Evolutionary conservation across 2,888 invertebrate genomes (phyloP).

Genomic region (Microplitis manilae): DNA sequence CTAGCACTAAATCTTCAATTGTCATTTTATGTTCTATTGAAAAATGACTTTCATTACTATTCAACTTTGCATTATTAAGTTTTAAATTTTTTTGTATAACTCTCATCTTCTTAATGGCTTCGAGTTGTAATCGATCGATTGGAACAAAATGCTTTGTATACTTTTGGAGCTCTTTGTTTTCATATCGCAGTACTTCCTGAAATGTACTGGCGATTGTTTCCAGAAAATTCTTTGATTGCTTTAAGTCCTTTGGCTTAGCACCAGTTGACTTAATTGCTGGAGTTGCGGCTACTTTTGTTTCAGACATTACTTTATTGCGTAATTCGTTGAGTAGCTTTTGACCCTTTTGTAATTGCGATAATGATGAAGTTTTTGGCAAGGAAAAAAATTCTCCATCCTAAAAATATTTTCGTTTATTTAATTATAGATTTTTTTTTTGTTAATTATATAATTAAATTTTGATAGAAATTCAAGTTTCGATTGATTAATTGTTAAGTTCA

Average conservation of each 20-base stretch:
- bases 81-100: constrained; percentile 49
- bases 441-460: neutral
- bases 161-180: constrained; percentile 78
- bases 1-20: constrained; percentile 81
- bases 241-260: constrained; percentile 18
- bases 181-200: constrained; percentile 79
- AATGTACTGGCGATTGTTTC: constrained; percentile 72
- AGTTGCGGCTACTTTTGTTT: constrained; percentile 5
- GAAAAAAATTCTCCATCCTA: constrained; percentile 63
- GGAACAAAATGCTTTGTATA: constrained; percentile 81
- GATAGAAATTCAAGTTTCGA: too few relatives aligned
- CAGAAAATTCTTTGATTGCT: constrained; percentile 64
- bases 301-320: constrained; percentile 9
- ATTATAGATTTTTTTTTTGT: neutral
- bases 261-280: constrained; percentile 4
- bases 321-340: constrained; percentile 50
- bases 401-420: constrained; percentile 22
- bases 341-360: constrained; percentile 57
- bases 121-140: constrained; percentile 76
- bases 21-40: constrained; percentile 72
- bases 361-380: constrained; percentile 57
- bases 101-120: constrained; percentile 78
- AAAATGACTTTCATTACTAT: constrained; percentile 1
- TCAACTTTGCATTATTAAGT: neutral
- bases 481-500: too few relatives aligned